A percentile compares a stretch with the other conserved stretches of the same genome.
Conservation (phyloP, 2,113 vertebrate genomes). For the Solea solea region DNA sequence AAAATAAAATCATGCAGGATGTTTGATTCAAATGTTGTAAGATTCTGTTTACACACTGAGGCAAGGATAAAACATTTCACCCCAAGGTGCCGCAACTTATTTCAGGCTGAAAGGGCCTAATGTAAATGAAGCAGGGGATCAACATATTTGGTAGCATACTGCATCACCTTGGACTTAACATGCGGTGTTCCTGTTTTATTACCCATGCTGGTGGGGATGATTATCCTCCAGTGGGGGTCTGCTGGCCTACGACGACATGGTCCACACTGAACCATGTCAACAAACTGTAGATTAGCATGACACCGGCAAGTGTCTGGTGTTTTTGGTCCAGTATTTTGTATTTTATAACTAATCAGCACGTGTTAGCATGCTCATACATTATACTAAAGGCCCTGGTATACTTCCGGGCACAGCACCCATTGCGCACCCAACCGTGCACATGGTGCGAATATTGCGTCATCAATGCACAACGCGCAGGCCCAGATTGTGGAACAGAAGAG, state of each 20-base stretch:
- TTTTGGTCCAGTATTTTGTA: too few relatives aligned
- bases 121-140: slow-evolving; percentile 18
- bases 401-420: too few relatives aligned
- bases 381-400: too few relatives aligned
- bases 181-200: neutral
- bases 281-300: too few relatives aligned
- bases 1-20: slow-evolving; percentile 50
- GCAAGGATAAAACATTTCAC: slow-evolving; percentile 36
- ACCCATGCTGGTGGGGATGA: neutral
- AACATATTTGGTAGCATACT: slow-evolving; percentile 13
- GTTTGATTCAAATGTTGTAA: slow-evolving; percentile 58
- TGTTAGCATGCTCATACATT: too few relatives aligned
- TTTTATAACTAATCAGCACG: too few relatives aligned
- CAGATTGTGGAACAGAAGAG: too few relatives aligned
- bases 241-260: neutral
- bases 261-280: too few relatives aligned
- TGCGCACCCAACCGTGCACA: too few relatives aligned
- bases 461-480: too few relatives aligned
- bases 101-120: neutral
- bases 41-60: slow-evolving; percentile 42
- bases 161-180: neutral
- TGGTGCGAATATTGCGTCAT: too few relatives aligned
- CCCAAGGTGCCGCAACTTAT: slow-evolving; percentile 20
- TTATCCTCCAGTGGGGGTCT: neutral
- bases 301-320: too few relatives aligned